Conservation (phyloP, 2,113 vertebrate genomes). For the Embiotoca jacksoni region DNA sequence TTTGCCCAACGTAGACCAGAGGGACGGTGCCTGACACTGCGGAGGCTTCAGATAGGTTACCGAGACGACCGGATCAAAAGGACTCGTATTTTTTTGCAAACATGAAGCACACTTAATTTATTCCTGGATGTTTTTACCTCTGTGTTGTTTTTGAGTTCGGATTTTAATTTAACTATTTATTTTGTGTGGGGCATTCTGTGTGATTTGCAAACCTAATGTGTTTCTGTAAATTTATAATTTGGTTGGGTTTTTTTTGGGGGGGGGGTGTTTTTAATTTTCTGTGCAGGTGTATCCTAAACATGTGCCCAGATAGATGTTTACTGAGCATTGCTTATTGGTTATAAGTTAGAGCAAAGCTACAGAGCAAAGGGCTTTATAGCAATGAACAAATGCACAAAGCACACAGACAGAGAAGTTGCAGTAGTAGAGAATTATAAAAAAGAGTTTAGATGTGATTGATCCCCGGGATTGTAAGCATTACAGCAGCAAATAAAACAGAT, state of each 20-base stretch:
- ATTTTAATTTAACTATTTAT: constrained; percentile 39
- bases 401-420: constrained; percentile 32
- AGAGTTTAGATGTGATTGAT: not conserved
- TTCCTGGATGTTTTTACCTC: constrained; percentile 64
- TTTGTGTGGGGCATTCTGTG: constrained; percentile 18
- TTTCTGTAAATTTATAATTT: constrained; percentile 6
- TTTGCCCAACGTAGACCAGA: constrained; percentile 80
- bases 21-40: constrained; percentile 2
- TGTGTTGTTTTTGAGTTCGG: not conserved
- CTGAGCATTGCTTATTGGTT: constrained; percentile 33
- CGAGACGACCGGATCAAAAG: constrained; percentile 47
- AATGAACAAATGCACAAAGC: constrained; percentile 45
- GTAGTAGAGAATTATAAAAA: not conserved
- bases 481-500: not conserved
- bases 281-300: not conserved
- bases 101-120: constrained; percentile 72
- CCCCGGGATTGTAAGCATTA: not conserved
- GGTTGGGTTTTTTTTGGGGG: not conserved
- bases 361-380: constrained; percentile 28
- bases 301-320: not conserved
- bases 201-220: constrained; percentile 15
- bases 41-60: constrained; percentile 29
- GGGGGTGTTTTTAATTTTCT: constrained; percentile 13
- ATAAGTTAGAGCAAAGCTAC: constrained; percentile 17
- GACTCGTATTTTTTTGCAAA: constrained; percentile 32